These are phyloP conservation scores for Martes flavigula DNA, from an alignment of 2,797 vertebrate species.

Conservation along the genomic window DNA sequence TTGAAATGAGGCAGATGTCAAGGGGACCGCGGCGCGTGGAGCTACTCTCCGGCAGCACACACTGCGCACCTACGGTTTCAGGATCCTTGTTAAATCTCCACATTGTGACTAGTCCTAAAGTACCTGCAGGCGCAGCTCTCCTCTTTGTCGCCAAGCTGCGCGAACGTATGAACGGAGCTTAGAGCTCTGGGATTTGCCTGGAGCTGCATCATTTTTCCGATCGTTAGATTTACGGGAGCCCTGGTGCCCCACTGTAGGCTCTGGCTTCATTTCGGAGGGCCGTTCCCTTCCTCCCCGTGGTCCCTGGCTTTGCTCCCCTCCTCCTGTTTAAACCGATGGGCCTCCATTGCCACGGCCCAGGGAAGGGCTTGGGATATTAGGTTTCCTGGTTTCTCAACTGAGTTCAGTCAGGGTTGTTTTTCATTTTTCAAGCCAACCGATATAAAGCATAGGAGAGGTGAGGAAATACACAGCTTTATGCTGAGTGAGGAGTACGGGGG, in stretches of 20 bases:
- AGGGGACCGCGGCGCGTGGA: constrained; percentile 34
- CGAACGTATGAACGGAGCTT: not conserved
- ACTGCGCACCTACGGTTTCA: not conserved
- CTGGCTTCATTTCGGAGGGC: not conserved
- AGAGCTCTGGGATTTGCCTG: not conserved
- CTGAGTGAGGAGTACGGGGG: not conserved
- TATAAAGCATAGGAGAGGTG: not conserved
- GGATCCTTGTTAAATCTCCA: constrained; percentile 12
- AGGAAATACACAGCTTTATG: not conserved
- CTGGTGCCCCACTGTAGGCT: too few relatives aligned
- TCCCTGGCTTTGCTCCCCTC: not conserved
- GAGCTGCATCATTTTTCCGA: not conserved
- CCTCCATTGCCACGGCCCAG: not conserved
- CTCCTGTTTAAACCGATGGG: not conserved
- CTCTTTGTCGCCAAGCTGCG: not conserved
- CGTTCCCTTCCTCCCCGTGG: not conserved
- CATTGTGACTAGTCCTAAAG: not conserved
- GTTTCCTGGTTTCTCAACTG: constrained; percentile 7
- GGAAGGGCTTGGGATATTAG: not conserved
- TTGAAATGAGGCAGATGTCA: constrained; percentile 72
- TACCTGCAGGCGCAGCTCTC: constrained; percentile 12
- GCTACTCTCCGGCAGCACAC: not conserved
- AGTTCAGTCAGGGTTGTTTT: not conserved
- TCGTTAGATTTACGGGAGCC: not conserved
- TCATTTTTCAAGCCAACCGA: constrained; percentile 22